phyloP scores from a whole-genome alignment of 1,140 invertebrate genomes.

The Chlorops oryzae region DNA sequence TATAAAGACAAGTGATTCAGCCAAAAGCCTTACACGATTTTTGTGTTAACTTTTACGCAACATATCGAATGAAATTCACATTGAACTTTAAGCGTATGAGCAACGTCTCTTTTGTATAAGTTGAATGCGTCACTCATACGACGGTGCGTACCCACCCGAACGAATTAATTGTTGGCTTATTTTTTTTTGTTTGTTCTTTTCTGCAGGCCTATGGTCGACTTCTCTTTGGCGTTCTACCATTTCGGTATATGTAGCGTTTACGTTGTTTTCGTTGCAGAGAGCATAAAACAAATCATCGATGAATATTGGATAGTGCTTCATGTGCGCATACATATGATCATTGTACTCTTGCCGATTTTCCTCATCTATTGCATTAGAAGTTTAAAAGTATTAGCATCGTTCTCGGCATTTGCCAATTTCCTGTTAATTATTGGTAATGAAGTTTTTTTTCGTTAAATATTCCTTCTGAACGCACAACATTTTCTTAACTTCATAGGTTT shows the following conservation, averaged over 20 bases:
- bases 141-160: too few relatives aligned
- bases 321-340: conserved; percentile 39
- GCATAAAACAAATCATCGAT: conserved; percentile 57
- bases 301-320: conserved; percentile 46
- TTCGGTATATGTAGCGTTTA: conserved; percentile 87
- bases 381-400: conserved; percentile 71
- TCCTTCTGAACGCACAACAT: too few relatives aligned
- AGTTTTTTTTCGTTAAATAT: too few relatives aligned
- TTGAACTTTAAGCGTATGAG: too few relatives aligned
- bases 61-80: too few relatives aligned
- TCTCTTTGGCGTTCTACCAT: conserved; percentile 77
- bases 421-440: conserved; percentile 61
- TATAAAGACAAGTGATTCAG: too few relatives aligned
- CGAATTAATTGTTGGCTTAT: too few relatives aligned
- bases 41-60: too few relatives aligned
- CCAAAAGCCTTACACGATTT: too few relatives aligned
- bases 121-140: too few relatives aligned
- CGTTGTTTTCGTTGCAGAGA: conserved; percentile 79
- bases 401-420: conserved; percentile 73
- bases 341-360: conserved; percentile 63
- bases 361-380: conserved; percentile 68
- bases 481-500: conserved; percentile 51
- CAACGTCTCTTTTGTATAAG: too few relatives aligned
- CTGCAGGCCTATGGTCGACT: conserved; percentile 55
- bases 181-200: conserved; percentile 16